A percentile compares a stretch with the other conserved stretches of the same genome.
phyloP scores from a whole-genome alignment of 2,113 vertebrate genomes.

The Nothocercus nigrocapillus region DNA sequence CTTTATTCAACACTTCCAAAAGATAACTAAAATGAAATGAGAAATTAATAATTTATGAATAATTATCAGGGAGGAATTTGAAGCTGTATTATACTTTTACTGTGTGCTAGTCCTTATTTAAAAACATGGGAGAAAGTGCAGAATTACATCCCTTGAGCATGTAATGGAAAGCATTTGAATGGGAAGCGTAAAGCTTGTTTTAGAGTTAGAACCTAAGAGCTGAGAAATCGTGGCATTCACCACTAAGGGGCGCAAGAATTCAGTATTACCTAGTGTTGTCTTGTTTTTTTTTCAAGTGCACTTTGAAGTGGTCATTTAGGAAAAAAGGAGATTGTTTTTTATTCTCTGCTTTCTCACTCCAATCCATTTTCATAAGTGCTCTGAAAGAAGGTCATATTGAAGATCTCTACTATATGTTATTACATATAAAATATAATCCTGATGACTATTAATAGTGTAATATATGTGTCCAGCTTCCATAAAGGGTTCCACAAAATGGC shows the following conservation, averaged over 20 bases:
- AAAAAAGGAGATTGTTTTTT: not conserved
- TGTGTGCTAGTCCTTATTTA: not conserved
- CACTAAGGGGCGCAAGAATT: conserved; percentile 46
- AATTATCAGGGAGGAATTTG: not conserved
- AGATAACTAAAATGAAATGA: not conserved
- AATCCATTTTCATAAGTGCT: fast-evolving
- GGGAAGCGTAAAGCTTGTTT: not conserved
- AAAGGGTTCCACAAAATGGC: not conserved
- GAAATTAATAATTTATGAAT: not conserved
- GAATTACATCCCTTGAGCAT: not conserved
- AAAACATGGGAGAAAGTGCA: not conserved
- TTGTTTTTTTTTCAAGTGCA: fast-evolving
- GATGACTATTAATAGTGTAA: not conserved
- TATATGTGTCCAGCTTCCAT: not conserved
- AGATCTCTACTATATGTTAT: not conserved
- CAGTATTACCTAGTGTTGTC: fast-evolving
- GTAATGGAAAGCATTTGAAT: not conserved
- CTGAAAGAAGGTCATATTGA: not conserved
- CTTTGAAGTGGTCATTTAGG: not conserved
- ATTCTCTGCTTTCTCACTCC: not conserved
- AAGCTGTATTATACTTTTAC: not conserved
- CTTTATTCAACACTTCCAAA: not conserved
- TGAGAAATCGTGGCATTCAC: not conserved
- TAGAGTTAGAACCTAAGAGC: fast-evolving
- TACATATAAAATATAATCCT: not conserved